A percentile compares a stretch with the other conserved stretches of the same genome.
These are phyloP conservation scores for Scleropages formosus DNA, from an alignment of 2,797 vertebrate genomes.

Conservation along the genomic window DNA sequence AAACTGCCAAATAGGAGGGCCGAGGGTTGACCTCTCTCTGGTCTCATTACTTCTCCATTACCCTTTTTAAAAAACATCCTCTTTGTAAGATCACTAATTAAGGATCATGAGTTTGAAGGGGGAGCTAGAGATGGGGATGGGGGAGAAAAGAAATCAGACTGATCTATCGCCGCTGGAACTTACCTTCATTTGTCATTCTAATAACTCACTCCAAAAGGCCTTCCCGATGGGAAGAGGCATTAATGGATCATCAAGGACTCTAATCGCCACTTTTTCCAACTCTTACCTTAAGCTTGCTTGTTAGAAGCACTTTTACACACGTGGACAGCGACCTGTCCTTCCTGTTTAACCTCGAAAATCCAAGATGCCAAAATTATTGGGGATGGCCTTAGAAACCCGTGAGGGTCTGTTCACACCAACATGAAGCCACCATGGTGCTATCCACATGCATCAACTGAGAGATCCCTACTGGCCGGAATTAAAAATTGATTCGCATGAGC, in stretches of 20 bases:
- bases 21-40: slow-evolving; percentile 78
- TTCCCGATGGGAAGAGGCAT: slow-evolving; percentile 74
- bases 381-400: no score
- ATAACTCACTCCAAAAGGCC: slow-evolving; percentile 80
- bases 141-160: slow-evolving; percentile 66
- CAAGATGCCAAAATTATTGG: no score
- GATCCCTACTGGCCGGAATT: no score
- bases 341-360: slow-evolving; percentile 51
- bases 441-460: no score
- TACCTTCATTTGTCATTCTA: slow-evolving; percentile 80
- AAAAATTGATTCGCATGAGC: no score
- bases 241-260: slow-evolving; percentile 81
- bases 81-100: slow-evolving; percentile 85
- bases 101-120: slow-evolving; percentile 68
- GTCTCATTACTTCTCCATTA: slow-evolving; percentile 88
- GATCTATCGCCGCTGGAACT: slow-evolving; percentile 77
- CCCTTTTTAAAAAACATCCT: slow-evolving; percentile 83
- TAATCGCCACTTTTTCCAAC: slow-evolving; percentile 76
- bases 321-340: slow-evolving; percentile 61
- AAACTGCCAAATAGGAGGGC: slow-evolving; percentile 80
- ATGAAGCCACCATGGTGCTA: no score
- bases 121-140: slow-evolving; percentile 55
- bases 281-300: slow-evolving; percentile 74
- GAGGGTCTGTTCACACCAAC: no score
- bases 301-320: slow-evolving; percentile 73